Percentiles rank a stretch among this genome's conserved stretches.
Conservation (phyloP, 1,140 invertebrate genomes). For the Eupeodes corollae region DNA sequence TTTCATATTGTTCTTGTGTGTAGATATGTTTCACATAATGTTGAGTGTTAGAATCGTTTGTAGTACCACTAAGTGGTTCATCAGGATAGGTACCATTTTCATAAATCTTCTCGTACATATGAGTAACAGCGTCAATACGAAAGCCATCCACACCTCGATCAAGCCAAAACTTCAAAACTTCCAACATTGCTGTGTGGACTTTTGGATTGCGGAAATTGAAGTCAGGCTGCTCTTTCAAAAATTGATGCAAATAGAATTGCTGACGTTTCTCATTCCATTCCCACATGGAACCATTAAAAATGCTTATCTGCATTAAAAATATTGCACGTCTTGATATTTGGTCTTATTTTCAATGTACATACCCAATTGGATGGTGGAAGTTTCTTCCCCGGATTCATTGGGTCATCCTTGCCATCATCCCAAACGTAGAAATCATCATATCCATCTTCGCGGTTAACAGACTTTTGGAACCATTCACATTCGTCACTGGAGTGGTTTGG, state of each 20-base stretch:
- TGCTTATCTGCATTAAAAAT: slow-evolving; percentile 29
- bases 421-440: slow-evolving; percentile 64
- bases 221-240: slow-evolving; percentile 51
- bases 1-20: slow-evolving; percentile 41
- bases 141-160: slow-evolving; percentile 66
- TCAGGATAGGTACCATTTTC: slow-evolving; percentile 42
- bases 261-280: slow-evolving; percentile 43
- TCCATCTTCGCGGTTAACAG: slow-evolving; percentile 40
- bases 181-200: slow-evolving; percentile 51
- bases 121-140: slow-evolving; percentile 51
- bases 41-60: slow-evolving; percentile 34
- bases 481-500: slow-evolving; percentile 65
- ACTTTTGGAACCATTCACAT: slow-evolving; percentile 57
- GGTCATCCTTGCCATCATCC: slow-evolving; percentile 40
- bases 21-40: slow-evolving; percentile 42
- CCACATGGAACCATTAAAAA: slow-evolving; percentile 51
- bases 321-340: background rate
- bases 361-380: slow-evolving; percentile 56
- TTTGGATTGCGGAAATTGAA: slow-evolving; percentile 53
- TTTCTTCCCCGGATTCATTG: slow-evolving; percentile 16
- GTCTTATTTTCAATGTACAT: background rate
- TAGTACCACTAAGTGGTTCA: slow-evolving; percentile 33
- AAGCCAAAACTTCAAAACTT: slow-evolving; percentile 61
- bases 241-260: slow-evolving; percentile 58
- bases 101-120: slow-evolving; percentile 49